Percentiles rank a stretch among this genome's conserved stretches.
Evolutionary conservation across 2,797 vertebrate genomes (phyloP).

Genomic region (Cirrhinus molitorella): DNA sequence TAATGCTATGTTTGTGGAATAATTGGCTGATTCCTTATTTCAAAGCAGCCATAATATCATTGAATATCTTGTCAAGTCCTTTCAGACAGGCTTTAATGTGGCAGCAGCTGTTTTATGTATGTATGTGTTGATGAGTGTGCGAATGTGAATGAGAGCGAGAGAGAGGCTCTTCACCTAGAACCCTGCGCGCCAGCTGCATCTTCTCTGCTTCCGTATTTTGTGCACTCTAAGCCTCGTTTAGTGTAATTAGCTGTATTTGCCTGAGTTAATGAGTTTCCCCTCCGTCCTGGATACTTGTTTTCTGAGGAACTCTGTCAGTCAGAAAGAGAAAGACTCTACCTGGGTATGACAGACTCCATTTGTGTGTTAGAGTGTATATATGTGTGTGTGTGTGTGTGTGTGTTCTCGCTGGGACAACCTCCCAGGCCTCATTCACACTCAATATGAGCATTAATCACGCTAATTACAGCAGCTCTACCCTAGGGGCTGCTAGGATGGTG

Average conservation of each 20-base stretch:
- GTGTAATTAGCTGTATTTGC: constrained; percentile 58
- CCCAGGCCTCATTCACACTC: constrained; percentile 48
- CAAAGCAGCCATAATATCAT: constrained; percentile 37
- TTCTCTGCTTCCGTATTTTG: constrained; percentile 8
- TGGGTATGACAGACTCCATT: constrained; percentile 9
- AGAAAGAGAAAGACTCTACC: constrained; percentile 28
- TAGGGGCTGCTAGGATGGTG: constrained; percentile 40
- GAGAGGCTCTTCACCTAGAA: constrained; percentile 37
- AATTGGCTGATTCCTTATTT: constrained; percentile 30
- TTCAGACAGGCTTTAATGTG: constrained; percentile 27
- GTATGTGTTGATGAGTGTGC: background rate
- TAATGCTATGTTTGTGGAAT: background rate
- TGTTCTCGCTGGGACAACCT: constrained; percentile 24
- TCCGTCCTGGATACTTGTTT: constrained; percentile 28
- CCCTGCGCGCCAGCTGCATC: constrained; percentile 23
- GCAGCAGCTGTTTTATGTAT: constrained; percentile 48
- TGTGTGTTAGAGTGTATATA: background rate
- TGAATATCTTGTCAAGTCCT: constrained; percentile 42
- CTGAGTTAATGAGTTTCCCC: constrained; percentile 55
- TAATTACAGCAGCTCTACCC: constrained; percentile 47
- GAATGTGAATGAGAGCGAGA: constrained; percentile 11
- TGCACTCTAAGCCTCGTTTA: constrained; percentile 35
- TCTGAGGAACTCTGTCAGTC: constrained; percentile 30
- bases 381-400: constrained; percentile 2
- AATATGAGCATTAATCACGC: constrained; percentile 49